Percentiles rank a stretch among this genome's conserved stretches.
These are phyloP conservation scores for Pedicia rivosa DNA, from an alignment of 2,888 invertebrate genomes.

Conservation along the genomic window DNA sequence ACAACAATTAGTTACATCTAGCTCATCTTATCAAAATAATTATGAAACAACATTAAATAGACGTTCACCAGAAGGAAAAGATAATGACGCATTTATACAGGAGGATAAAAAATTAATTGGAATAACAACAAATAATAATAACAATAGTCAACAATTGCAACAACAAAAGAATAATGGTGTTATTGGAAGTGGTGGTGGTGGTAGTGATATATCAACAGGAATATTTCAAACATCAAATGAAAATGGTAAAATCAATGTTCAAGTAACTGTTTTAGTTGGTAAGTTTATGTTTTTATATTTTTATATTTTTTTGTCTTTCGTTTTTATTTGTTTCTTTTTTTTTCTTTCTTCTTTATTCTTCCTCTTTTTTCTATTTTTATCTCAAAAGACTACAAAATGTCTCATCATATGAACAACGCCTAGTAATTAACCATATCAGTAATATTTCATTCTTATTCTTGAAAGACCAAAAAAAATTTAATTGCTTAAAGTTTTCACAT, in stretches of 20 bases:
- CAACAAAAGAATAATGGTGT: conserved; percentile 33
- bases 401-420: too few relatives aligned
- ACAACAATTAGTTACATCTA: conserved; percentile 6
- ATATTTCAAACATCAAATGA: conserved; percentile 36
- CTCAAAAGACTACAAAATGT: too few relatives aligned
- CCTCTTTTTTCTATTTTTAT: too few relatives aligned
- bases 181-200: too few relatives aligned
- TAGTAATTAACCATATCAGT: too few relatives aligned
- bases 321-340: not conserved
- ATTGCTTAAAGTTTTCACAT: too few relatives aligned
- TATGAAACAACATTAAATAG: conserved; percentile 23
- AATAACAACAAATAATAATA: conserved; percentile 5
- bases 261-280: conserved; percentile 69
- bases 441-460: too few relatives aligned
- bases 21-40: conserved; percentile 8
- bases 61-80: conserved; percentile 64
- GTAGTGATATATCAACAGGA: conserved; percentile 15
- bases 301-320: not conserved
- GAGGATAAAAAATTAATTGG: conserved; percentile 30
- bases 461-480: too few relatives aligned
- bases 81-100: conserved; percentile 50
- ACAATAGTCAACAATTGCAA: conserved; percentile 31
- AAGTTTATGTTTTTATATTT: conserved; percentile 16
- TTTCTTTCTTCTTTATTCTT: too few relatives aligned
- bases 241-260: conserved; percentile 79